Percentiles rank a stretch among this genome's conserved stretches.
Conservation (phyloP, 2,888 invertebrate genomes). For the Ellobium chinense region DNA sequence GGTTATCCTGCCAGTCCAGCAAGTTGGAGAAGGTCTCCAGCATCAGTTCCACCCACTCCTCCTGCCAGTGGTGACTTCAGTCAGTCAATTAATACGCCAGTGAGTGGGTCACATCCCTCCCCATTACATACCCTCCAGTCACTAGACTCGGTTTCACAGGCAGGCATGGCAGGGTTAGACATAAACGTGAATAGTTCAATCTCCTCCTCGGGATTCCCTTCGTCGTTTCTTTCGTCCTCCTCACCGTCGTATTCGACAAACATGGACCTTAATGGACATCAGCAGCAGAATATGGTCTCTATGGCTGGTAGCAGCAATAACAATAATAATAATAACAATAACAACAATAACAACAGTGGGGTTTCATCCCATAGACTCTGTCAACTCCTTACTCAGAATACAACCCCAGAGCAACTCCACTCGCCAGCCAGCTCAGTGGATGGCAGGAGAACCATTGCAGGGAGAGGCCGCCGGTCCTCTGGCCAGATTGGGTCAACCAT, state of each 20-base stretch:
- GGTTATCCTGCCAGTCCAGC: slow-evolving; percentile 47
- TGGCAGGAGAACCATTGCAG: background rate
- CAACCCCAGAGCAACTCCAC: slow-evolving; percentile 30
- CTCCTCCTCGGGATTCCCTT: slow-evolving; percentile 32
- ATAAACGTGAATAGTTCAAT: slow-evolving; percentile 27
- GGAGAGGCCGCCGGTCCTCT: slow-evolving; percentile 20
- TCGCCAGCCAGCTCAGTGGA: slow-evolving; percentile 26
- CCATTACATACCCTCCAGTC: slow-evolving; percentile 58
- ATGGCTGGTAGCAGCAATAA: slow-evolving; percentile 2
- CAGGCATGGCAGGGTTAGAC: slow-evolving; percentile 32
- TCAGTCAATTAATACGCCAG: slow-evolving; percentile 13
- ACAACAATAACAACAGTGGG: slow-evolving; percentile 11
- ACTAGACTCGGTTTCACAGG: slow-evolving; percentile 50
- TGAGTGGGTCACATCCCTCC: slow-evolving; percentile 43
- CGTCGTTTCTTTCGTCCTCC: slow-evolving; percentile 15
- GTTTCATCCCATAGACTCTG: slow-evolving; percentile 59
- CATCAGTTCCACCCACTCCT: slow-evolving; percentile 37
- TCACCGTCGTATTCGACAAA: slow-evolving; percentile 23
- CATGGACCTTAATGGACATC: slow-evolving; percentile 23
- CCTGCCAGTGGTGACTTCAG: slow-evolving; percentile 4
- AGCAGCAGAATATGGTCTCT: slow-evolving; percentile 16
- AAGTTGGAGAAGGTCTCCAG: slow-evolving; percentile 38
- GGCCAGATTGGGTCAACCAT: slow-evolving; percentile 13
- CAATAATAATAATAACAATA: slow-evolving; percentile 10
- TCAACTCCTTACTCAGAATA: slow-evolving; percentile 65